A percentile compares a stretch with the other conserved stretches of the same genome.
These are phyloP conservation scores for Pungitius pungitius DNA, from an alignment of 2,113 vertebrate genomes.

Conservation along the genomic window DNA sequence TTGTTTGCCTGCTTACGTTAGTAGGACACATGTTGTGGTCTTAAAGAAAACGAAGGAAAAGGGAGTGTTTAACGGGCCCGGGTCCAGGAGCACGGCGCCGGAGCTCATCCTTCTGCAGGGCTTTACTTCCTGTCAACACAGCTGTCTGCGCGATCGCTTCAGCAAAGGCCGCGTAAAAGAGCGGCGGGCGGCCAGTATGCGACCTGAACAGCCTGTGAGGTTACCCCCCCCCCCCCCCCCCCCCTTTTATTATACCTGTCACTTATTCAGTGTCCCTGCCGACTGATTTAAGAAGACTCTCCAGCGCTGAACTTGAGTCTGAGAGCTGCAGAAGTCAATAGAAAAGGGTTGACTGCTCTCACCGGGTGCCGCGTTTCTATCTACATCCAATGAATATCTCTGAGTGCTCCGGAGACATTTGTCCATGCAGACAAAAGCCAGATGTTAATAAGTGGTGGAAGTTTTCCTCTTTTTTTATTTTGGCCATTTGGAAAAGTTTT, in stretches of 20 bases:
- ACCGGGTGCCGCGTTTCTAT: background rate
- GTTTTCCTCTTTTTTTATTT: background rate
- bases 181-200: slow-evolving; percentile 16
- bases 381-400: background rate
- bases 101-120: slow-evolving; percentile 42
- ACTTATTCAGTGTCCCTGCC: background rate
- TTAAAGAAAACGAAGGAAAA: slow-evolving; percentile 30
- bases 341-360: background rate
- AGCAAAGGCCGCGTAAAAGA: slow-evolving; percentile 35
- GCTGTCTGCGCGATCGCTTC: slow-evolving; percentile 45
- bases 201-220: no score
- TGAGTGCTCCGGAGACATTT: background rate
- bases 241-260: background rate
- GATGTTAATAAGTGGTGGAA: background rate
- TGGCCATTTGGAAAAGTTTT: background rate
- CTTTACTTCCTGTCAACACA: slow-evolving; percentile 59
- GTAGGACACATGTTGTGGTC: no score
- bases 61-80: slow-evolving; percentile 37
- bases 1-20: slow-evolving; percentile 19
- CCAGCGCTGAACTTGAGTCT: background rate
- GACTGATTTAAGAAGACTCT: background rate
- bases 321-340: background rate
- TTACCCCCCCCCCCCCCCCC: no score
- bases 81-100: slow-evolving; percentile 30
- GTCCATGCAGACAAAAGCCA: slow-evolving; percentile 3